A percentile compares a stretch with the other conserved stretches of the same genome.
These are phyloP conservation scores for Pygmarrhopalites habei DNA, from an alignment of 1,140 invertebrate species.

Conservation along the genomic window DNA sequence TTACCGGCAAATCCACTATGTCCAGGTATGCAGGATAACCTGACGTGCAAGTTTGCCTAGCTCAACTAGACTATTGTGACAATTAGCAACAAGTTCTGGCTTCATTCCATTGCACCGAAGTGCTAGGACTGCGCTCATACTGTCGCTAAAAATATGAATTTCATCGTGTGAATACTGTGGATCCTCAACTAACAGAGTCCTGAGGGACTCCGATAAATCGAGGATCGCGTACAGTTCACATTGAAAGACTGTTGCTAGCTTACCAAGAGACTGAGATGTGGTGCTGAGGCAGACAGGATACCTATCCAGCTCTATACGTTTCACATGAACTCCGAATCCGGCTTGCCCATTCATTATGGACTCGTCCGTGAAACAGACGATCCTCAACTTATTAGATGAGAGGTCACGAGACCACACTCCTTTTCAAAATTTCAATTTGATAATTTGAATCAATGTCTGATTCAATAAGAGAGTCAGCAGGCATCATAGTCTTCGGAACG, in stretches of 20 bases:
- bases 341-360: background rate
- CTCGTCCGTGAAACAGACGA: conserved; percentile 8
- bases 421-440: background rate
- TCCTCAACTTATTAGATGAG: no score
- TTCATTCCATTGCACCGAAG: no score
- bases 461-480: background rate
- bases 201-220: no score
- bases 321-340: background rate
- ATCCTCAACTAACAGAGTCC: no score
- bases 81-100: no score
- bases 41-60: no score
- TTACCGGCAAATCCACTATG: no score
- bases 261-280: background rate
- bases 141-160: background rate
- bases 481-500: background rate
- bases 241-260: background rate
- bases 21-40: no score
- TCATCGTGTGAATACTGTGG: no score
- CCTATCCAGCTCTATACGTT: background rate
- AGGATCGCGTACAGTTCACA: background rate
- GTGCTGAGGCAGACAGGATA: no score
- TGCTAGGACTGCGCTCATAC: background rate
- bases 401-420: background rate
- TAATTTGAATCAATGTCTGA: background rate
- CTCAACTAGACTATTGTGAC: no score